A percentile compares a stretch with the other conserved stretches of the same genome.
Conservation (phyloP, 2,888 invertebrate species). For the Cantharis nigra region DNA sequence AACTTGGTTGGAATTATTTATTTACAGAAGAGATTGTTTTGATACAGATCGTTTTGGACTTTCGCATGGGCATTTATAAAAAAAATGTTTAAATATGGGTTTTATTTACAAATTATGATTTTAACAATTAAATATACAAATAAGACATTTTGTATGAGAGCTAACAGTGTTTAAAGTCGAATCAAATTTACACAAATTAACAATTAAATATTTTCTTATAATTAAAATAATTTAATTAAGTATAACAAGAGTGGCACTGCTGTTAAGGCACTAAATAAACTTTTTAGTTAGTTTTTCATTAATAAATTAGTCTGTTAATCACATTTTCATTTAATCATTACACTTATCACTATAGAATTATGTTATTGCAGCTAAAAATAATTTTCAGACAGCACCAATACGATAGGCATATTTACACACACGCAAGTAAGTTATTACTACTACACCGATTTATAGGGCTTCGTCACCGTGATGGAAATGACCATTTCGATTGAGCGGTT, state of each 20-base stretch:
- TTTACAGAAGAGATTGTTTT: neutral
- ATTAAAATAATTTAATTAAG: slow-evolving; percentile 30
- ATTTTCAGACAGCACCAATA: slow-evolving; percentile 19
- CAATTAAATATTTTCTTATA: slow-evolving; percentile 16
- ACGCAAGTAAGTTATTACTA: slow-evolving; percentile 8
- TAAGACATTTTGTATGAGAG: slow-evolving; percentile 6
- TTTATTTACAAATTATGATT: slow-evolving; percentile 28
- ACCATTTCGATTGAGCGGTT: slow-evolving; percentile 80
- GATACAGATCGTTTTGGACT: neutral
- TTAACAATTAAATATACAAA: slow-evolving; percentile 27
- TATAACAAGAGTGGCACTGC: slow-evolving; percentile 33
- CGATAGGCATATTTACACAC: slow-evolving; percentile 25
- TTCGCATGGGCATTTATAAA: neutral
- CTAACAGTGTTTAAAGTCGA: neutral
- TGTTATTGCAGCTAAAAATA: slow-evolving; percentile 13
- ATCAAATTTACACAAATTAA: slow-evolving; percentile 10
- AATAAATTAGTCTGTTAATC: slow-evolving; percentile 36
- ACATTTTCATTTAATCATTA: slow-evolving; percentile 28
- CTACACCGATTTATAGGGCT: slow-evolving; percentile 64
- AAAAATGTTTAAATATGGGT: neutral
- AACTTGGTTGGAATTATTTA: neutral
- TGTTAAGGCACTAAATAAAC: slow-evolving; percentile 33
- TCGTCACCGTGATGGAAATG: slow-evolving; percentile 72
- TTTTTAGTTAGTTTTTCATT: slow-evolving; percentile 26
- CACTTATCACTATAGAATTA: neutral